phyloP scores from a whole-genome alignment of 1,140 invertebrate genomes.

The Polypedilum vanderplanki region DNA sequence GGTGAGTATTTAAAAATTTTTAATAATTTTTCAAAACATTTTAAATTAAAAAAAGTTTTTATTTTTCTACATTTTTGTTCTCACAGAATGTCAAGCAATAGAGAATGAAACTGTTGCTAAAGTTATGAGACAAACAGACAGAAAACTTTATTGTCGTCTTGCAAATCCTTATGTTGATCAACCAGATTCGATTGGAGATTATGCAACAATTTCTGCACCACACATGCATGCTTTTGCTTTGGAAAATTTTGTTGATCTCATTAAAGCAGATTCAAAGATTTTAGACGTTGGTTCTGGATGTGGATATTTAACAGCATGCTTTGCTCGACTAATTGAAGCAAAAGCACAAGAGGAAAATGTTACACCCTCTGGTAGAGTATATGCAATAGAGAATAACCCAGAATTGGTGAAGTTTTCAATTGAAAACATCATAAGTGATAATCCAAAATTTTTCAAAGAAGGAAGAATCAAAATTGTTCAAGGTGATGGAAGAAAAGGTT shows the following conservation, averaged over 20 bases:
- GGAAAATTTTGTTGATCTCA: conserved; percentile 67
- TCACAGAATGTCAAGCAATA: too few relatives aligned
- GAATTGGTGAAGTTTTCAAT: conserved; percentile 70
- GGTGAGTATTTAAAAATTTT: too few relatives aligned
- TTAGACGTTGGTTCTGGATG: conserved; percentile 80
- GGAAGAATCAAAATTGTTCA: conserved; percentile 63
- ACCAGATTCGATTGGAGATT: conserved; percentile 80
- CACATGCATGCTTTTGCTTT: conserved; percentile 98
- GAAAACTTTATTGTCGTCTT: conserved; percentile 63
- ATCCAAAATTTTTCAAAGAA: conserved; percentile 56
- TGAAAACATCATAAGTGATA: conserved; percentile 70
- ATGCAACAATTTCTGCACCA: conserved; percentile 93
- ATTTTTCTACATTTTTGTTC: too few relatives aligned
- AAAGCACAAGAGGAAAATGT: conserved; percentile 44
- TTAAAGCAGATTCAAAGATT: conserved; percentile 63
- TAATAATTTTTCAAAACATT: too few relatives aligned
- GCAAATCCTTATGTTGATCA: conserved; percentile 79
- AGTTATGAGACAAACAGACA: conserved; percentile 79
- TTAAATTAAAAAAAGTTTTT: too few relatives aligned
- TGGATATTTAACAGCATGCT: conserved; percentile 57
- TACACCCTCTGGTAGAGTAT: conserved; percentile 51
- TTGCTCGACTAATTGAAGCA: conserved; percentile 51
- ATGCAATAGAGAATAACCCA: conserved; percentile 93
- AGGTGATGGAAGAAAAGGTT: conserved; percentile 80
- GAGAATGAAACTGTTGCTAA: conserved; percentile 66